phyloP scores from a whole-genome alignment of 2,888 invertebrate species.

The Elgonia sp. region DNA sequence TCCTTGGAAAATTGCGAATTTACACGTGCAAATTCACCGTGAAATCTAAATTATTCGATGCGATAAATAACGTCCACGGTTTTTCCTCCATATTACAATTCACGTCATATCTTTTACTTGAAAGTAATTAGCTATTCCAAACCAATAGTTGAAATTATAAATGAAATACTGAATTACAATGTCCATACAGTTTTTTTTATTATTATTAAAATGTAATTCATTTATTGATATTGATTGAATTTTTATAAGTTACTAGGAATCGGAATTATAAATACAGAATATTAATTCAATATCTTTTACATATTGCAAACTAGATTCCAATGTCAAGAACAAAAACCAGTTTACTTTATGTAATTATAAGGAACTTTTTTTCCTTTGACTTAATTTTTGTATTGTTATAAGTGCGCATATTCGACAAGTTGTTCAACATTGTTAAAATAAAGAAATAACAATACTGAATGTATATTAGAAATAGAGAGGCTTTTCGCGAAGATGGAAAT shows the following conservation, averaged over 20 bases:
- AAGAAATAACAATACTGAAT: too few species aligned
- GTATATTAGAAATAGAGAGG: too few species aligned
- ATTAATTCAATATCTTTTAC: constrained; percentile 50
- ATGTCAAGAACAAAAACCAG: constrained; percentile 66
- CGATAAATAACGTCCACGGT: constrained; percentile 4
- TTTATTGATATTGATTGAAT: constrained; percentile 30
- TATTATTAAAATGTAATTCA: background rate
- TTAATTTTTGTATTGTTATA: background rate
- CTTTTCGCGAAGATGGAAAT: constrained; percentile 11
- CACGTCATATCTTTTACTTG: background rate
- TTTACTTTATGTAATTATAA: constrained; percentile 42
- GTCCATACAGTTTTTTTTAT: too few species aligned
- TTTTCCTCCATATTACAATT: constrained; percentile 14
- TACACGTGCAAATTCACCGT: background rate
- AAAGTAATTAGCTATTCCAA: background rate
- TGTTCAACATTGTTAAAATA: too few species aligned
- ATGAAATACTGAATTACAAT: constrained; percentile 26
- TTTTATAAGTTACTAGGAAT: constrained; percentile 47
- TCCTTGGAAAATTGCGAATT: constrained; percentile 24
- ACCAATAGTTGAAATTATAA: background rate
- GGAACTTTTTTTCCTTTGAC: constrained; percentile 8
- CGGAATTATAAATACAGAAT: constrained; percentile 41
- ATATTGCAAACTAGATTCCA: constrained; percentile 54
- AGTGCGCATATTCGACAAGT: background rate
- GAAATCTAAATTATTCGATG: background rate